These are phyloP conservation scores for Chelonoidis abingdonii DNA, from an alignment of 2,113 vertebrate genomes.

Conservation along the genomic window DNA sequence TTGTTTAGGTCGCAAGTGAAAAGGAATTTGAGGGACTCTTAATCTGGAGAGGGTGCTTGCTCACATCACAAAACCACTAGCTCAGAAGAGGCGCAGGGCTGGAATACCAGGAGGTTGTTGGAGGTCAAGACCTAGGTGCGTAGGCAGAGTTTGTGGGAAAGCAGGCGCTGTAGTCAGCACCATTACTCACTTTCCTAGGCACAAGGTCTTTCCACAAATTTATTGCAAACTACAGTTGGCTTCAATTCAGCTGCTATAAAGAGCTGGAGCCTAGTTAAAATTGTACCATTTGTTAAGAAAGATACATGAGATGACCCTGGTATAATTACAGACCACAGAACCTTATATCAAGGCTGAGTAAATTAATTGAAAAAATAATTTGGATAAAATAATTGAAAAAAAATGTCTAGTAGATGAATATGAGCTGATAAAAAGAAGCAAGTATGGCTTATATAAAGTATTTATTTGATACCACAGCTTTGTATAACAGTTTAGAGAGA, in stretches of 20 bases:
- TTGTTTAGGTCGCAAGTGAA: not conserved
- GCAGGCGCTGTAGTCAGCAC: not conserved
- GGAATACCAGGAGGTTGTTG: not conserved
- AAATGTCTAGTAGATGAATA: not conserved
- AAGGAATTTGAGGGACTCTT: not conserved
- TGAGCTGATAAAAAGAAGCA: constrained; percentile 40
- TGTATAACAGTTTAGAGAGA: not conserved
- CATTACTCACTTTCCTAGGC: not conserved
- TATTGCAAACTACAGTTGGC: not conserved
- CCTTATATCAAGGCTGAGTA: constrained; percentile 25
- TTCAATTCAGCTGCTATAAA: not conserved
- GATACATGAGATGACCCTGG: constrained; percentile 16
- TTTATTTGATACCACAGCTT: constrained; percentile 1
- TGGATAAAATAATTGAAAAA: not conserved
- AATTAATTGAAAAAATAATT: constrained; percentile 60
- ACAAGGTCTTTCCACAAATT: not conserved
- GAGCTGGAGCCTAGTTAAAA: not conserved
- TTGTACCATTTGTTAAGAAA: constrained; percentile 26
- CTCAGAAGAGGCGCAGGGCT: not conserved
- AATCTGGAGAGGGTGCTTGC: not conserved
- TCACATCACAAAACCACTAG: not conserved
- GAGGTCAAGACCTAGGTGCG: not conserved
- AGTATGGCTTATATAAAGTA: not conserved
- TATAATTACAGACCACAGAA: constrained; percentile 44
- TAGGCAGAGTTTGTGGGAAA: not conserved